Base-by-base conservation (phyloP, 1,140 invertebrate species). In the Drosophila virilis region DNA sequence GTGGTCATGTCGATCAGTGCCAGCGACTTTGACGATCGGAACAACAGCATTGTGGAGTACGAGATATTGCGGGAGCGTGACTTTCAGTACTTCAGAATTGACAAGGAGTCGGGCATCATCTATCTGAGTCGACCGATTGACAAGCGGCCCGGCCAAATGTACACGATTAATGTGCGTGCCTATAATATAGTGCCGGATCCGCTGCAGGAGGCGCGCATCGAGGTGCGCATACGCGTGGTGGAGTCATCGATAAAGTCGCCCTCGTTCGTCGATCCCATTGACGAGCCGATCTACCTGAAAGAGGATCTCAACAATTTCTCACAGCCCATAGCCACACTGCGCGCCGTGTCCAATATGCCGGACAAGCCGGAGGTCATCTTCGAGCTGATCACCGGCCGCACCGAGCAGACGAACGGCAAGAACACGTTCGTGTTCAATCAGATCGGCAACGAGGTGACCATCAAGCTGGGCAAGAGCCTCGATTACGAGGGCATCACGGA, bases 221-320 rank as follows among this genome's bases (percentile, higher is more conserved):
- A 96, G 85, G 94, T 98, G 68, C 94, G 96, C 71, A 97, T 98
- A 73, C 94, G 95, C 69, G 96, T 98, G 15, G 96, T 98, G 1
- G 96, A 97, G 84, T 97, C 97, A 1, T 95, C 97, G 85, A 97
- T 97, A 92, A 97, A 97, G 92, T 95, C 97, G 43, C 97, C 97
- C 50, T 94, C 93, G 42, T 97, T 97, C 79, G 93, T 94, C 50
- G 93, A 94, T 66, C 92, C 94, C 60, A 94, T 94, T 10, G 77
- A 92, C 50, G 92, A 93, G 6, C 94, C 94, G 59, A 96, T 97
- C 65, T 93, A 92, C 69, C 92, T 98, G 32, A 93, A 93, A 67
- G 97, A 98, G 93, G 95, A 96, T 92, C 95, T 95, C 54, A 94
- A 92, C 10, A 94, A 97, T 91, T 97, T 95, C 78, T 94, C 94